These are phyloP conservation scores for Masnerella sp. DNA, from an alignment of 2,888 invertebrate species.

Conservation along the genomic window DNA sequence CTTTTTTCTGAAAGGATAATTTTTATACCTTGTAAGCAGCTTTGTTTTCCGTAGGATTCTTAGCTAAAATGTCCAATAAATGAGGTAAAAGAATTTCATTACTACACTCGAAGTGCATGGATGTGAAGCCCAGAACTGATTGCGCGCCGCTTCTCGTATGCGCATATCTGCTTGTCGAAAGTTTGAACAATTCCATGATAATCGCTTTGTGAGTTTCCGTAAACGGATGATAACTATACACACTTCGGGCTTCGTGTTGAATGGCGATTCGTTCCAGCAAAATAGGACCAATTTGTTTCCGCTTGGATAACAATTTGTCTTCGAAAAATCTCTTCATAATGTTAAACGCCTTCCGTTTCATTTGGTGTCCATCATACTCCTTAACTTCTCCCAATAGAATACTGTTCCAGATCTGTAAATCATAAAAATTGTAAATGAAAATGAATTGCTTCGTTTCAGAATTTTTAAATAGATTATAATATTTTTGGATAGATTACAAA, in stretches of 20 bases:
- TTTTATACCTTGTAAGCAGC: slow-evolving; percentile 81
- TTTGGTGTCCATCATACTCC: slow-evolving; percentile 80
- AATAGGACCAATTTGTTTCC: slow-evolving; percentile 78
- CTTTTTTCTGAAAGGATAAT: too few species aligned
- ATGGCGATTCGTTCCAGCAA: slow-evolving; percentile 66
- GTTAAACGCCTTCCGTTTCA: slow-evolving; percentile 83
- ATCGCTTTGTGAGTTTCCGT: slow-evolving; percentile 82
- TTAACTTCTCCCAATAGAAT: slow-evolving; percentile 77
- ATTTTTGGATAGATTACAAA: slow-evolving; percentile 64
- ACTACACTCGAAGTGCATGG: slow-evolving; percentile 84
- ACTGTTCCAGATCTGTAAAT: slow-evolving; percentile 83
- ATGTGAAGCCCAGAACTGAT: slow-evolving; percentile 81
- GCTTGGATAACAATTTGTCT: slow-evolving; percentile 82
- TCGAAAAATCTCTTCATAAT: slow-evolving; percentile 82
- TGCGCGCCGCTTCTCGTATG: slow-evolving; percentile 85
- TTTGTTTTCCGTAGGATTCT: slow-evolving; percentile 82
- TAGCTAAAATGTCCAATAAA: slow-evolving; percentile 81
- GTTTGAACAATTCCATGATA: slow-evolving; percentile 81
- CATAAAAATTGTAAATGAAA: background rate
- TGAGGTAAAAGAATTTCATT: slow-evolving; percentile 83
- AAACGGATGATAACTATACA: slow-evolving; percentile 78
- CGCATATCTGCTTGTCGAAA: slow-evolving; percentile 84
- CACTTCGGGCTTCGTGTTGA: slow-evolving; percentile 73
- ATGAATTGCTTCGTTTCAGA: background rate
- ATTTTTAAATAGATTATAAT: background rate